Evolutionary conservation across 30 jellyfish, hydroid and myxozoan genomes (phyloP), one percentile per base, ranked within the genome.

Genomic region (Mastigias papua): DNA sequence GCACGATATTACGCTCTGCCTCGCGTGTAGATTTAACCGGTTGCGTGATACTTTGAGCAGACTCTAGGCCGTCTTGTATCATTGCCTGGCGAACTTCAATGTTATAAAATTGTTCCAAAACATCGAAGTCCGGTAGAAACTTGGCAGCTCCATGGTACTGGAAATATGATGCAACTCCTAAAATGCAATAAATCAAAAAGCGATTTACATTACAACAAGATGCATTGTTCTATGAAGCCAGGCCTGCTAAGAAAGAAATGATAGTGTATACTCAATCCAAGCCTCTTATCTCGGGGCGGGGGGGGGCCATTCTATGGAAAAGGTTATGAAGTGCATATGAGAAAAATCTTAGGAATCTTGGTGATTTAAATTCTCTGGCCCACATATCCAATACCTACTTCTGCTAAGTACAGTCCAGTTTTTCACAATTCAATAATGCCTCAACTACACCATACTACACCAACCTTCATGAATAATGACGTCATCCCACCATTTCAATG

Each of bases 401-500:
- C n/a, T n/a, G n/a, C n/a, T n/a, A n/a, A n/a, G n/a, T n/a, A n/a
- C n/a, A n/a, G n/a, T n/a, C n/a, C n/a, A n/a, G n/a, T n/a, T n/a
- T n/a, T n/a, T n/a, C n/a, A n/a, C n/a, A n/a, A n/a, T n/a, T n/a
- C n/a, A n/a, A n/a, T n/a, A n/a, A n/a, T n/a, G n/a, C n/a, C n/a
- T n/a, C n/a, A n/a, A n/a, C n/a, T n/a, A n/a, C n/a, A n/a, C n/a
- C n/a, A n/a, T n/a, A n/a, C n/a, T n/a, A n/a, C n/a, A n/a, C n/a
- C 49, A 67, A 95, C 99, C 99, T 90, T 95, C 99, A 28, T 95
- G 95, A 17, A 95, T 86, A 72, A 97, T 49, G 26, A 89, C 90
- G 71, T 95, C 99, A 29, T 73, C 76, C 99, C 99, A 95, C 91
- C 97, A 95, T 30, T 82, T 74, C 90, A 90, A 64, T 8, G 99